These are phyloP conservation scores for Drosophila rellima DNA, from an alignment of 2,888 invertebrate species.

Conservation along the genomic window DNA sequence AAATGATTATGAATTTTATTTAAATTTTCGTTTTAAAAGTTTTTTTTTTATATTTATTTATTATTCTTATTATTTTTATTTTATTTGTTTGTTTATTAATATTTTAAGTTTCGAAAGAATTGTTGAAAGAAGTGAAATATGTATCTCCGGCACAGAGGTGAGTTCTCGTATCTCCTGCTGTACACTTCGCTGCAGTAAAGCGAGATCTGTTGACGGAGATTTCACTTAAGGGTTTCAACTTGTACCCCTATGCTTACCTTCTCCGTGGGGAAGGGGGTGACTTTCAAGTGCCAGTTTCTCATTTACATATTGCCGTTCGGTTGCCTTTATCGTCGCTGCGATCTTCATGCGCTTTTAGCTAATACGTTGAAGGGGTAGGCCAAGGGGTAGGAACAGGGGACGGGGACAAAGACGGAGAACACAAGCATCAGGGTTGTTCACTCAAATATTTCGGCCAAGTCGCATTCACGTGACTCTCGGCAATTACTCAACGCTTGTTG, in stretches of 20 bases:
- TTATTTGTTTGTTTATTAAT: too few relatives aligned
- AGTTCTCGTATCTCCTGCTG: conserved; percentile 6
- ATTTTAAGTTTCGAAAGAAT: not conserved
- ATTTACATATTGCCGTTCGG: conserved; percentile 54
- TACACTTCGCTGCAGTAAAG: conserved; percentile 23
- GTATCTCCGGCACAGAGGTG: not conserved
- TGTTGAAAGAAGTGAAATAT: not conserved
- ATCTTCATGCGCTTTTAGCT: conserved; percentile 83
- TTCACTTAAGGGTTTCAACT: conserved; percentile 41
- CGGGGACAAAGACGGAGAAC: not conserved
- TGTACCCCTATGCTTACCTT: conserved; percentile 10
- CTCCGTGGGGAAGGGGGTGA: conserved; percentile 14
- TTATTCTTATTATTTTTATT: too few relatives aligned
- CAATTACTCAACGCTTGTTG: conserved; percentile 78
- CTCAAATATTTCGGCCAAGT: conserved; percentile 32
- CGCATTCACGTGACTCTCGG: conserved; percentile 73
- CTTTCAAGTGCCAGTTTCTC: conserved; percentile 79
- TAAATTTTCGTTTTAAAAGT: too few relatives aligned
- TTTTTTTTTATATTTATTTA: too few relatives aligned
- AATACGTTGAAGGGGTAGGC: conserved; percentile 42
- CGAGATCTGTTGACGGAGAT: conserved; percentile 31
- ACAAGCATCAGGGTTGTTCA: conserved; percentile 40
- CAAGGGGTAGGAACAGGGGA: not conserved
- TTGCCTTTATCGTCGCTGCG: conserved; percentile 65
- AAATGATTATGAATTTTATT: too few relatives aligned